A percentile compares a stretch with the other conserved stretches of the same genome.
phyloP scores from a whole-genome alignment of 2,888 invertebrate species.

The Hydrotaea cyrtoneurina region DNA sequence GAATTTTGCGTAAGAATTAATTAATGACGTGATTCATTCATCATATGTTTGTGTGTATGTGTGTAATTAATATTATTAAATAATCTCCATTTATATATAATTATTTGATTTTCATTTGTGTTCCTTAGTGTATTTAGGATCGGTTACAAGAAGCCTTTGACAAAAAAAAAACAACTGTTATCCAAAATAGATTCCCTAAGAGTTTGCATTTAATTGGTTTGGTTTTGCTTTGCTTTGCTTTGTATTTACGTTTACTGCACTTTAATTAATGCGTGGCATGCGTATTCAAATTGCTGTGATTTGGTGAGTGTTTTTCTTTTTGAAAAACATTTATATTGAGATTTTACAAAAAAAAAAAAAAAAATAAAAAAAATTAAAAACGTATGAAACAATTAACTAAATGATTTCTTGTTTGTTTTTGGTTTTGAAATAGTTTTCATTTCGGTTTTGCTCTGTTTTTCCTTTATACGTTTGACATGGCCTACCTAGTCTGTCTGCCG shows the following conservation, averaged over 20 bases:
- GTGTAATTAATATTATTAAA: no score
- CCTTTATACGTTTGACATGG: not conserved
- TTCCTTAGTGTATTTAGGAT: slow-evolving; percentile 30
- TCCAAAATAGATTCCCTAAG: slow-evolving; percentile 73
- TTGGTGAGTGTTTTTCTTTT: slow-evolving; percentile 9
- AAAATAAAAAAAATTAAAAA: not conserved
- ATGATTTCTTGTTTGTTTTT: no score
- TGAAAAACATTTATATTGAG: no score
- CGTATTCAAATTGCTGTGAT: not conserved
- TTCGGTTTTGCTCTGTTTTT: slow-evolving; percentile 2
- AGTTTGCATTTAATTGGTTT: slow-evolving; percentile 66
- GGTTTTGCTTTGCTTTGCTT: slow-evolving; percentile 31
- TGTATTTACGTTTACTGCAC: not conserved
- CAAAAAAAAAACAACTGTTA: slow-evolving; percentile 50
- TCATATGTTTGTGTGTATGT: no score
- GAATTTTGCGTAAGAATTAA: no score
- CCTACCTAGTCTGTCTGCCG: not conserved
- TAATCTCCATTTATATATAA: not conserved
- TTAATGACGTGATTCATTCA: no score
- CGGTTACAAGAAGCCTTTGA: slow-evolving; percentile 48
- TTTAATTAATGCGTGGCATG: slow-evolving; percentile 17
- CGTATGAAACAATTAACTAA: no score
- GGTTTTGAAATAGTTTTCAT: not conserved
- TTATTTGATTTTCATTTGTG: slow-evolving; percentile 17
- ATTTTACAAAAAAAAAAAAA: slow-evolving; percentile 7